Evolutionary conservation across 2,888 invertebrate species (phyloP), one percentile per base, ranked within the genome.

Genomic region (Piscicola geometra): DNA sequence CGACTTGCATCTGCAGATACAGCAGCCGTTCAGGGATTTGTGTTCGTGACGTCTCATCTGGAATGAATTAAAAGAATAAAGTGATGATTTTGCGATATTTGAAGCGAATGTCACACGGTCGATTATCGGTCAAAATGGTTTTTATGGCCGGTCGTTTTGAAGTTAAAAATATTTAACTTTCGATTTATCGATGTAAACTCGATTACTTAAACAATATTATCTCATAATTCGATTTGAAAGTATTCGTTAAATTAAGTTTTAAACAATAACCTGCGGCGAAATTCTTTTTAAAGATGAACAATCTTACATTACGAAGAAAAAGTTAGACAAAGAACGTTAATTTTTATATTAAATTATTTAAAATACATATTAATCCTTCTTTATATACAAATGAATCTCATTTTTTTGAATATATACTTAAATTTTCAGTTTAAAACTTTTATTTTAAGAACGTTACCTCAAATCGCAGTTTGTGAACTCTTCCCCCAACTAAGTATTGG

Each of bases 1-100:
- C 35, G 92, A 92, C 86, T 93, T 93, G 67, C 92, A 92, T 85
- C 91, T 90, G 85, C 92, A 93, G 82, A 93, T 93, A 86, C 92
- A 93, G 85, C 93, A 93, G 71, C 93, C 93, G 80, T 90, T 90
- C 75, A 90, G 56, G 12, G 73, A 73, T 73, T 73, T 73, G 64
- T 73, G 73, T 35, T 73, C 73, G 28, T 73, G 73, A n/a, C 73
- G 52, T 28, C 60, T 73, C 73, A 73, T 73, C 18, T 32, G 32
- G 15, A 33, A 67, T 21, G 28, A 28, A 30, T 28, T 28, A 18
- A 56, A 18, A 3, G 25, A 56, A 15, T 25, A 18, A 5, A 56
- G 9, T 21, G n/a, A 25, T 56, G 12, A 25, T 56, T 25, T 56
- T 5, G 5, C 5, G 3, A 25, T 9, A 25, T 56, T 5, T 21